Evolutionary conservation across 2,113 vertebrate genomes (phyloP).

Genomic region (Triplophysa rosa): DNA sequence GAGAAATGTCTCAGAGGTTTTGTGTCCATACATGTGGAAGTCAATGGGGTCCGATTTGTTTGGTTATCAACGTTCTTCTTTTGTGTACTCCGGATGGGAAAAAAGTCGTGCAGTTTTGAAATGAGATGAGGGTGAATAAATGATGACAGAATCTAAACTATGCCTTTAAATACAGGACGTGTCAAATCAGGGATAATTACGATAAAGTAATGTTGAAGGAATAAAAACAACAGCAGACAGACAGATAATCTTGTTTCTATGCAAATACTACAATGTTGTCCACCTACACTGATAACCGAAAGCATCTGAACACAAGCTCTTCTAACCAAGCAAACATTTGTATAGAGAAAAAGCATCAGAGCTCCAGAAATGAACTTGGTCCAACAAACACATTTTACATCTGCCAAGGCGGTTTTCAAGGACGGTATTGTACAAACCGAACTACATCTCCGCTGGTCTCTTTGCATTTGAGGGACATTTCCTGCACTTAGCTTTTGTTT

Average conservation of each 20-base stretch:
- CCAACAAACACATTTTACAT: not conserved
- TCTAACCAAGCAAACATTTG: not conserved
- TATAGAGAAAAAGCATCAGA: conserved; percentile 26
- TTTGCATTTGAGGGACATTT: conserved; percentile 5
- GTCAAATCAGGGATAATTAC: not conserved
- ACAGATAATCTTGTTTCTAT: not conserved
- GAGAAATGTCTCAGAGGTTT: too few species aligned
- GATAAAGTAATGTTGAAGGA: not conserved
- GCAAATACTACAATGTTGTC: conserved; percentile 23
- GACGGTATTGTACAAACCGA: conserved; percentile 1
- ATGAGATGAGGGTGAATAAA: too few species aligned
- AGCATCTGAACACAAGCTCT: conserved; percentile 14
- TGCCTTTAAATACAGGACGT: not conserved
- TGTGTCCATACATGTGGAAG: too few species aligned
- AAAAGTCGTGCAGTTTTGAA: too few species aligned
- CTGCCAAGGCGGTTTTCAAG: not conserved
- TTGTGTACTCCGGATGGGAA: too few species aligned
- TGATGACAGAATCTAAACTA: too few species aligned
- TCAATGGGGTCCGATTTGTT: too few species aligned
- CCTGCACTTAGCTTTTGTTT: not conserved
- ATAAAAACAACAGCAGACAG: not conserved
- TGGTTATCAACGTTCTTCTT: too few species aligned
- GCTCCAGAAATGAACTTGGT: conserved; percentile 11
- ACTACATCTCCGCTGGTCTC: not conserved
- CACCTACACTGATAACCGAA: not conserved